phyloP scores from a whole-genome alignment of 2,888 invertebrate genomes.

The Cataglyphis albicans region DNA sequence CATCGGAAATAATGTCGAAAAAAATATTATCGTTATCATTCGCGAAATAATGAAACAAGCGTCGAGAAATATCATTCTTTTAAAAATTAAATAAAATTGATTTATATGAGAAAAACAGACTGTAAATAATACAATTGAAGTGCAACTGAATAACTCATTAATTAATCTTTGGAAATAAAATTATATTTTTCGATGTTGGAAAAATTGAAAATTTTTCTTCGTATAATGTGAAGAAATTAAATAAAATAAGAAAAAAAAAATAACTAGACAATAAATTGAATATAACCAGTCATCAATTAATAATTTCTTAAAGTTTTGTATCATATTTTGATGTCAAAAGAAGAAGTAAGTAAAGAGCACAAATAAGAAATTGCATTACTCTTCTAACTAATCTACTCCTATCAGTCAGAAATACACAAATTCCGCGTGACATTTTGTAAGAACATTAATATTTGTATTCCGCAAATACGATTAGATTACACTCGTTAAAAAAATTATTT shows the following conservation, averaged over 20 bases:
- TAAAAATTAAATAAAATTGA: not conserved
- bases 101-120: not conserved
- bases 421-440: constrained; percentile 34
- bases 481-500: constrained; percentile 11
- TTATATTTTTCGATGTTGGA: not conserved
- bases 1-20: not conserved
- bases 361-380: not conserved
- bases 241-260: not conserved
- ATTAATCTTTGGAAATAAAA: constrained; percentile 1
- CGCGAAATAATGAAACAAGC: not conserved
- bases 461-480: constrained; percentile 37
- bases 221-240: not conserved
- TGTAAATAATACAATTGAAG: not conserved
- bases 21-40: not conserved
- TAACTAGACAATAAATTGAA: not conserved
- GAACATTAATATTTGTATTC: not conserved
- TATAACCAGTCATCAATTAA: not conserved
- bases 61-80: not conserved
- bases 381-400: constrained; percentile 5
- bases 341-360: too few relatives aligned
- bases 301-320: not conserved
- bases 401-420: not conserved
- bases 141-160: not conserved
- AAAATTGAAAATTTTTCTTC: not conserved
- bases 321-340: not conserved